Base-by-base conservation (phyloP, 2,888 invertebrate species). In the Pherbina coryleti region DNA sequence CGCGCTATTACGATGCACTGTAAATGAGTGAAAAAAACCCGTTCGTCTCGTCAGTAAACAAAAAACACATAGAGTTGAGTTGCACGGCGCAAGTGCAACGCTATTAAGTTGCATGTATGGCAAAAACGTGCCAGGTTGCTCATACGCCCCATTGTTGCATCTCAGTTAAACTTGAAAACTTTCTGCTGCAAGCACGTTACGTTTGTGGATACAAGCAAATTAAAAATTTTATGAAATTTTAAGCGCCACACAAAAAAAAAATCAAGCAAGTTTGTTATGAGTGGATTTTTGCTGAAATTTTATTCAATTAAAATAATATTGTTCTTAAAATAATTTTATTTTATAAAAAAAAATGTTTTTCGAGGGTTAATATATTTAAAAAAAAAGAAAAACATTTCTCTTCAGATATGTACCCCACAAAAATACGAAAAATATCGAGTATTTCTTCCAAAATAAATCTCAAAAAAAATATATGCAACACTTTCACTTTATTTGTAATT, bases 121-220 rank as follows among this genome's bases (percentile, higher is more conserved):
- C 37, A 67, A 28, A 49, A 69, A 69, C 73, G 62, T 74, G 49
- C 44, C 49, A 44, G 71, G 57, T 71, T 71, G 64, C 64, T 17
- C n/a, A 51, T 62, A 74, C 60, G 44, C 44, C 49, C 62, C 49
- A 49, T 22, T 9, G 55, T 49, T n/a, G 17, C 25, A 55, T 7
- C 60, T 9, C 37, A 34, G 8, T 55, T 22, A 44, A 37, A 71
- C 53, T 57, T 72, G 22, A 72, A 22, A 19, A 51, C 51, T 49
- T 7, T 5, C n/a, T 70, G 53, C 17, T 37, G 25, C 7, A 60
- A 55, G 57, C 44, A 44, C 14, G 44, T 44, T 44, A 14, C 3
- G 44, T 14, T 44, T 44, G 44, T 44, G 44, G 11, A 11, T 11
- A 44, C 2, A 11, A 44, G 11, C 4, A 14, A 0, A 0, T 19